A percentile compares a stretch with the other conserved stretches of the same genome.
Conservation (phyloP, 1,140 invertebrate genomes). For the Aphaenogaster rudis region DNA sequence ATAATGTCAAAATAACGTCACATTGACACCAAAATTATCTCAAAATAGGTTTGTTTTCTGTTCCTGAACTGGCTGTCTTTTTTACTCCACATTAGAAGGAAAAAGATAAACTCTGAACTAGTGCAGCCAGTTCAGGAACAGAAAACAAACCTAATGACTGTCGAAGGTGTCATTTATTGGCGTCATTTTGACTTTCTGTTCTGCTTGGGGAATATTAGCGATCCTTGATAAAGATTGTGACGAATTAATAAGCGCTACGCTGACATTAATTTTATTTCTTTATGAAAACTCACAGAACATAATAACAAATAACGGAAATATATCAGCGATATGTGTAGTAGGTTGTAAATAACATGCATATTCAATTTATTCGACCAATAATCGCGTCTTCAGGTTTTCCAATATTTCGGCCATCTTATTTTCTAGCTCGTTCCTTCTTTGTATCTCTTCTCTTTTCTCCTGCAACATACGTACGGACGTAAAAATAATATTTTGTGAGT, state of each 20-base stretch:
- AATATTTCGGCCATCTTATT: constrained; percentile 80
- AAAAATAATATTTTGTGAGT: background rate
- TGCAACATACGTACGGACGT: constrained; percentile 73
- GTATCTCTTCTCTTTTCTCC: constrained; percentile 76
- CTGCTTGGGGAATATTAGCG: background rate
- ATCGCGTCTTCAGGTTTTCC: constrained; percentile 80
- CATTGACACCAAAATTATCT: too few species aligned
- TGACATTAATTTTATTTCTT: constrained; percentile 19
- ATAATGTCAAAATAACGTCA: too few species aligned
- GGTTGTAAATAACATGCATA: constrained; percentile 6
- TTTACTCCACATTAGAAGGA: too few species aligned
- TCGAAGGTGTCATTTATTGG: too few species aligned
- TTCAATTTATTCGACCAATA: constrained; percentile 78
- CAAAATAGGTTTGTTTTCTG: too few species aligned
- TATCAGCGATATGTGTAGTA: too few species aligned
- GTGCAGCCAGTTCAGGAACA: too few species aligned
- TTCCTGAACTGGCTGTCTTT: too few species aligned
- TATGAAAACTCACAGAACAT: background rate
- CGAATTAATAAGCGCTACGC: background rate
- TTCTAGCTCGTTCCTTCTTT: constrained; percentile 77
- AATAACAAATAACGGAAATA: constrained; percentile 6
- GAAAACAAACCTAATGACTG: too few species aligned
- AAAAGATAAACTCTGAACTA: too few species aligned
- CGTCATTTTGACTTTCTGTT: too few species aligned
- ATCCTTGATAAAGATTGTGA: background rate